Percentiles rank a stretch among this genome's conserved stretches.
Conservation (phyloP, 2,113 vertebrate genomes). For the Neolamprologus brichardi region DNA sequence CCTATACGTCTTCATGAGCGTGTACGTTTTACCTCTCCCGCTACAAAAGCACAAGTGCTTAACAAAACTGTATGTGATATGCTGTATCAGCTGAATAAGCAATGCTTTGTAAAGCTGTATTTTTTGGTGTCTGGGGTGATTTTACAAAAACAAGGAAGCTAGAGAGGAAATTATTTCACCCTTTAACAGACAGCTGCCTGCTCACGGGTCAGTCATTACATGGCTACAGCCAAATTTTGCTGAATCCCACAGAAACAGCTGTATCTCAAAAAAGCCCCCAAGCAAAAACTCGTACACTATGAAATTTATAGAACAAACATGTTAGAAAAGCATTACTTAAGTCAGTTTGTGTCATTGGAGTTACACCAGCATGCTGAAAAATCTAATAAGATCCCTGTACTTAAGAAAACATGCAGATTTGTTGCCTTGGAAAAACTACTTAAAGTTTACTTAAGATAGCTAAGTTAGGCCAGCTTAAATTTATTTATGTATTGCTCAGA, state of each 20-base stretch:
- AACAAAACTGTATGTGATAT: background rate
- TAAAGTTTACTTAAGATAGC: background rate
- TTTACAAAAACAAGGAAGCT: background rate
- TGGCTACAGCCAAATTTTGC: background rate
- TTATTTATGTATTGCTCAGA: background rate
- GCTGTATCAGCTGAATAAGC: background rate
- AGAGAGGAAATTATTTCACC: background rate
- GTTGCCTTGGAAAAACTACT: background rate
- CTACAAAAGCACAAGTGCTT: background rate
- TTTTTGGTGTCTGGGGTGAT: background rate
- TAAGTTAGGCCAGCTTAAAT: background rate
- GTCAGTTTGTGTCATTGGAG: background rate
- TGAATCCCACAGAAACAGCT: background rate
- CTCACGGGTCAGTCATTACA: background rate
- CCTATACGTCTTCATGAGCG: background rate
- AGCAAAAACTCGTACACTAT: background rate
- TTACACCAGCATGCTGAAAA: rapidly evolving
- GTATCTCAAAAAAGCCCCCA: background rate
- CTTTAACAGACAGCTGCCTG: background rate
- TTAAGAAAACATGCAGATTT: background rate
- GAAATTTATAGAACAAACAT: background rate
- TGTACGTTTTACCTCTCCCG: constrained; percentile 36
- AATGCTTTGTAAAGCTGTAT: background rate
- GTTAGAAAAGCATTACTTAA: background rate
- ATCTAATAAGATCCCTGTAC: background rate